These are phyloP conservation scores for Lathamus discolor DNA, from an alignment of 2,113 vertebrate species.

Conservation along the genomic window DNA sequence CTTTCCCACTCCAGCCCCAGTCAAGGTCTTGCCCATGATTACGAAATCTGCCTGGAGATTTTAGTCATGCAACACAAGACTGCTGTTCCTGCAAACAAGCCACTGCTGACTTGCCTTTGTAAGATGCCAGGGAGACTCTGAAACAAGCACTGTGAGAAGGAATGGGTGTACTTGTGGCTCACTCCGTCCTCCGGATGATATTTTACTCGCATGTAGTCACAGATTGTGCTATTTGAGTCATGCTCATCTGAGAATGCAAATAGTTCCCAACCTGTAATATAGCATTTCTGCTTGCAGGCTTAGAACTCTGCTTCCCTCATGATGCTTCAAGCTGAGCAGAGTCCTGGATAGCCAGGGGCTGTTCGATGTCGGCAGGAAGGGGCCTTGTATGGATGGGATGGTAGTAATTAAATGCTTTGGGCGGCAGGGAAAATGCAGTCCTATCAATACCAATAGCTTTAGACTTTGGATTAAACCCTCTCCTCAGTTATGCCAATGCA, in stretches of 20 bases:
- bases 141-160: not conserved
- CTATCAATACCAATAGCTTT: not conserved
- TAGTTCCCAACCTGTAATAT: not conserved
- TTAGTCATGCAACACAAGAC: not conserved
- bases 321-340: not conserved
- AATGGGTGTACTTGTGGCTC: conserved; percentile 38
- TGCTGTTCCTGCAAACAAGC: not conserved
- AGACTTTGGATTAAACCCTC: not conserved
- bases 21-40: not conserved
- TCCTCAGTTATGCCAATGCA: not conserved
- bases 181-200: conserved; percentile 41
- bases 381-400: not conserved
- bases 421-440: not conserved
- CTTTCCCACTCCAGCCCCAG: not conserved
- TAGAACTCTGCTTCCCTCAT: not conserved
- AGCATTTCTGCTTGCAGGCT: not conserved
- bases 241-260: conserved; percentile 48
- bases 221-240: conserved; percentile 59
- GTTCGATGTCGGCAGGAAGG: accelerated
- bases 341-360: not conserved
- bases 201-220: conserved; percentile 42
- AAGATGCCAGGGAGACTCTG: not conserved
- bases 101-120: not conserved
- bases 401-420: not conserved
- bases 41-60: not conserved